Conservation (phyloP, 2,113 vertebrate genomes). For the Nerophis lumbriciformis region DNA sequence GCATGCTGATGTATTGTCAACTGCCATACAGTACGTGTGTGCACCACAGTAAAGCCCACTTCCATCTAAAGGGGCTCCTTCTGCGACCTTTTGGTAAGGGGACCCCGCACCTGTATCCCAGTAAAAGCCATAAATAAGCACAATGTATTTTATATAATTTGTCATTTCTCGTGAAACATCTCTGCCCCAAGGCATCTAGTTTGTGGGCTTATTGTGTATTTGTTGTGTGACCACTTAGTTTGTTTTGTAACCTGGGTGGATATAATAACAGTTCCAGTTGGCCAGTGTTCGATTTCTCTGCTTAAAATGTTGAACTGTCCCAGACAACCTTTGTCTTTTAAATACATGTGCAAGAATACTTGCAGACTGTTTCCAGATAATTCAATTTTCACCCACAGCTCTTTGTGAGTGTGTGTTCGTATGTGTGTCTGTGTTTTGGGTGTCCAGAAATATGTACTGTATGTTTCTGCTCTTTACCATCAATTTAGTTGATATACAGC, state of each 20-base stretch:
- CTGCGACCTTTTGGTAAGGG: constrained; percentile 50
- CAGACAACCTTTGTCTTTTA: not conserved
- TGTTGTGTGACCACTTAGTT: constrained; percentile 1
- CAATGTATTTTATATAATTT: no score
- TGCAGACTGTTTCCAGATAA: not conserved
- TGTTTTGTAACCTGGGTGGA: no score
- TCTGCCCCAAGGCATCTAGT: not conserved
- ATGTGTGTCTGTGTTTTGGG: not conserved
- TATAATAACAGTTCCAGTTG: no score
- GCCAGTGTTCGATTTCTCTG: not conserved
- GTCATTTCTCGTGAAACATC: not conserved
- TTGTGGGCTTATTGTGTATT: constrained; percentile 16
- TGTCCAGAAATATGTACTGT: not conserved
- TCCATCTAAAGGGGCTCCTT: constrained; percentile 51
- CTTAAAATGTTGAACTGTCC: not conserved
- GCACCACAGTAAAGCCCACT: constrained; percentile 49
- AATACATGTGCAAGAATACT: not conserved
- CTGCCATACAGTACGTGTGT: constrained; percentile 5
- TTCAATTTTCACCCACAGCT: no score
- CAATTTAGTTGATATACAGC: no score
- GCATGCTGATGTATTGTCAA: constrained; percentile 37
- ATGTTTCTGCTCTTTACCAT: not conserved
- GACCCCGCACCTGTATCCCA: not conserved
- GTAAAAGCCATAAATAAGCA: no score
- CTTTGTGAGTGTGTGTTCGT: no score